Conservation (phyloP, 2,113 vertebrate species). For the Gallinago undulata region DNA sequence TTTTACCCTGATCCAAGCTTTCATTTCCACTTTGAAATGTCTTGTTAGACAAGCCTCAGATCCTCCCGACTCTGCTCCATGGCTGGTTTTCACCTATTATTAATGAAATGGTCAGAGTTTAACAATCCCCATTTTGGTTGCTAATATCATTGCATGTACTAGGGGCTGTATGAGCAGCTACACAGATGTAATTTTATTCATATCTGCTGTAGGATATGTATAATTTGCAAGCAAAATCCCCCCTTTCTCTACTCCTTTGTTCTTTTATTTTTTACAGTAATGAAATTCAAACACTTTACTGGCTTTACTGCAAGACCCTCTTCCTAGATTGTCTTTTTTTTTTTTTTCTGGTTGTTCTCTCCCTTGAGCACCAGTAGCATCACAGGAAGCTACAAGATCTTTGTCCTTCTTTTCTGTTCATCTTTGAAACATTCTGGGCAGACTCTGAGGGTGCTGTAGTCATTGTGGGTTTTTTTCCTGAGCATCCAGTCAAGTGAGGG, state of each 20-base stretch:
- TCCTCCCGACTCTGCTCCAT: background rate
- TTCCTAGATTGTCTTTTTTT: background rate
- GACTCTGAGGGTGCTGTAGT: background rate
- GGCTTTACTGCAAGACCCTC: background rate
- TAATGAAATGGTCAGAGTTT: slow-evolving; percentile 43
- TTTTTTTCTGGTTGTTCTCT: background rate
- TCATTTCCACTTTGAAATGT: slow-evolving; percentile 68
- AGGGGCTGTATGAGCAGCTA: background rate
- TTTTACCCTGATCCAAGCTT: slow-evolving; percentile 57
- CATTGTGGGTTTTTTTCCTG: background rate
- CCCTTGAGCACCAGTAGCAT: background rate
- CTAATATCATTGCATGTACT: background rate
- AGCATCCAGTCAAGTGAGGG: background rate
- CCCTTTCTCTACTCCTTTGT: background rate
- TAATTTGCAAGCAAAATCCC: slow-evolving; percentile 11
- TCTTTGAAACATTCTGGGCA: background rate
- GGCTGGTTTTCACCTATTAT: slow-evolving; percentile 24
- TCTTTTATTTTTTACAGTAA: background rate
- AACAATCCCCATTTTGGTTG: slow-evolving; percentile 25
- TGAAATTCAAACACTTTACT: slow-evolving; percentile 14
- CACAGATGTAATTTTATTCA: background rate
- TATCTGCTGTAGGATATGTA: background rate
- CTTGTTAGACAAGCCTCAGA: slow-evolving; percentile 69
- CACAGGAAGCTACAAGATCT: background rate
- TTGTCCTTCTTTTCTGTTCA: background rate